phyloP scores from a whole-genome alignment of 2,113 vertebrate genomes.

The Caretta caretta region DNA sequence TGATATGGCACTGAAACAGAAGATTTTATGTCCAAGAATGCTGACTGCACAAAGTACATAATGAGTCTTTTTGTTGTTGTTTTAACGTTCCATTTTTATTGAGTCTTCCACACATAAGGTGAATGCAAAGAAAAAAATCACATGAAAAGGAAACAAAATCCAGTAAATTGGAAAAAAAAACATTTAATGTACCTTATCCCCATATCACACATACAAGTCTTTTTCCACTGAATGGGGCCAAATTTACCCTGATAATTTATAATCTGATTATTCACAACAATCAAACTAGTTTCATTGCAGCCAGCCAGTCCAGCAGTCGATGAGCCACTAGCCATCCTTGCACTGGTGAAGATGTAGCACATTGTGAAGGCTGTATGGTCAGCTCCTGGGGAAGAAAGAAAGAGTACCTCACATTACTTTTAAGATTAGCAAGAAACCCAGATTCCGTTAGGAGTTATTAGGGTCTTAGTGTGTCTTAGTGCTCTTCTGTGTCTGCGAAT shows the following conservation, averaged over 20 bases:
- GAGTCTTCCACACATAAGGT: conserved; percentile 49
- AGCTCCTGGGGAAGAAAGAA: background rate
- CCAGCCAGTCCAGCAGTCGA: background rate
- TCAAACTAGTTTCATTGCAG: conserved; percentile 18
- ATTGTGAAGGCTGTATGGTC: background rate
- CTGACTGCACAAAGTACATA: conserved; percentile 45
- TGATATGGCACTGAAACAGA: conserved; percentile 43
- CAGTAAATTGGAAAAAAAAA: conserved; percentile 26
- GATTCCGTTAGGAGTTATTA: background rate
- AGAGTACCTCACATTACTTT: background rate
- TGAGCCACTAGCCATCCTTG: background rate
- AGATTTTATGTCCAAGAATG: conserved; percentile 62
- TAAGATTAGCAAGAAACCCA: background rate
- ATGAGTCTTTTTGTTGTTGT: background rate
- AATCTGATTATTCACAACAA: conserved; percentile 14
- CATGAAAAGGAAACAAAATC: conserved; percentile 37
- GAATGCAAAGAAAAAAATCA: conserved; percentile 34
- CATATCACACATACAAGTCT: background rate
- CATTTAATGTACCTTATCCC: conserved; percentile 28
- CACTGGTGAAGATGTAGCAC: background rate
- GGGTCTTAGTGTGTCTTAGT: background rate
- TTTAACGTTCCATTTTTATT: conserved; percentile 44
- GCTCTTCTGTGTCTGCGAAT: background rate
- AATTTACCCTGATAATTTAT: background rate
- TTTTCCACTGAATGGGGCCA: background rate